phyloP scores from a whole-genome alignment of 2,113 vertebrate species.

The Bujurquina vittata region DNA sequence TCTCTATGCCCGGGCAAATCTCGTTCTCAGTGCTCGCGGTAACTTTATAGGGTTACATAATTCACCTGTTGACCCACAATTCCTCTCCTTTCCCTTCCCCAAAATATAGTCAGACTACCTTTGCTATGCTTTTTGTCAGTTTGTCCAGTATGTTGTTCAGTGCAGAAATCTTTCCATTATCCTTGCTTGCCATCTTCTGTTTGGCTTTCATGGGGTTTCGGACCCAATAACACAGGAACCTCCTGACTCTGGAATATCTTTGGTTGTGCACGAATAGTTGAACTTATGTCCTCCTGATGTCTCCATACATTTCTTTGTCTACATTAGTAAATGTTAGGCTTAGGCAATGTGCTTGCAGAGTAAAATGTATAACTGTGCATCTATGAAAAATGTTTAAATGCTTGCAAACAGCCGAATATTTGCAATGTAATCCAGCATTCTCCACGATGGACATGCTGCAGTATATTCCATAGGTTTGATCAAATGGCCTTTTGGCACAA shows the following conservation, averaged over 20 bases:
- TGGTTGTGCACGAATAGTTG: background rate
- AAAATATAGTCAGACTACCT: slow-evolving; percentile 24
- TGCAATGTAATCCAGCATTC: slow-evolving; percentile 72
- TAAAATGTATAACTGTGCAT: slow-evolving; percentile 47
- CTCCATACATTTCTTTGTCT: slow-evolving; percentile 51
- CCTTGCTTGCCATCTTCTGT: slow-evolving; percentile 64
- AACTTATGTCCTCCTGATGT: slow-evolving; percentile 19
- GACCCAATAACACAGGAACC: slow-evolving; percentile 35
- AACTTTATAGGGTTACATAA: slow-evolving; percentile 76
- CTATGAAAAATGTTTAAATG: slow-evolving; percentile 31
- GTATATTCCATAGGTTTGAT: slow-evolving; percentile 46
- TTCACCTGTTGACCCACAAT: slow-evolving; percentile 46
- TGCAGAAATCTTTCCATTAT: slow-evolving; percentile 55
- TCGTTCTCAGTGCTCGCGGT: slow-evolving; percentile 81
- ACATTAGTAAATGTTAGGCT: slow-evolving; percentile 49
- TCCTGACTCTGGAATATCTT: slow-evolving; percentile 24
- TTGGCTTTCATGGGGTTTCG: slow-evolving; percentile 37
- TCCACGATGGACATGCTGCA: slow-evolving; percentile 51
- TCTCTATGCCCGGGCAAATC: slow-evolving; percentile 80
- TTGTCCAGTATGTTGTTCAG: slow-evolving; percentile 51
- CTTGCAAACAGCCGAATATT: slow-evolving; percentile 59
- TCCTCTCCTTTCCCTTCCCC: slow-evolving; percentile 28
- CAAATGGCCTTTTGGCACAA: slow-evolving; percentile 66
- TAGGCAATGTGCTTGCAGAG: slow-evolving; percentile 51
- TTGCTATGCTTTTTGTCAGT: slow-evolving; percentile 48